phyloP scores from a whole-genome alignment of 2,113 vertebrate genomes.

The Lanius ludovicianus region DNA sequence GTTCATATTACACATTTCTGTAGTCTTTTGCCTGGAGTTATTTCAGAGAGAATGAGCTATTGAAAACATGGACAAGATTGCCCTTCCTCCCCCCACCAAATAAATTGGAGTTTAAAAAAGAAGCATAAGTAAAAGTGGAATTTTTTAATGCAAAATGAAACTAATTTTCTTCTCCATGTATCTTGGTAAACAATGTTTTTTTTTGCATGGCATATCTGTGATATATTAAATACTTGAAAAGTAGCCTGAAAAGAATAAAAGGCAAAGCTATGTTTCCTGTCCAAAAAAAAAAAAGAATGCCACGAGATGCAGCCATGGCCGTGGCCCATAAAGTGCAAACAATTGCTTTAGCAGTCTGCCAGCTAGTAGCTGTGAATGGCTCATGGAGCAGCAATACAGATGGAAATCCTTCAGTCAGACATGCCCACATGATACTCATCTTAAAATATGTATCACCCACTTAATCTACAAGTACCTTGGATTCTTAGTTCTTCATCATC shows the following conservation, averaged over 20 bases:
- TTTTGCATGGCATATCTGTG: neutral
- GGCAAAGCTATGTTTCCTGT: neutral
- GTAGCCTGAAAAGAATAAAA: neutral
- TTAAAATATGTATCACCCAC: neutral
- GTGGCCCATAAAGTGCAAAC: neutral
- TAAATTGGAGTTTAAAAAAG: neutral
- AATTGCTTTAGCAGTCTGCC: neutral
- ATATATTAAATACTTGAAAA: neutral
- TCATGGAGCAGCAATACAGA: neutral
- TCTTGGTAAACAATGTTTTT: neutral
- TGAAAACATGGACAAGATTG: neutral
- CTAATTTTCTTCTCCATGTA: neutral
- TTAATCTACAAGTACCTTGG: neutral
- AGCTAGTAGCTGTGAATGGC: neutral
- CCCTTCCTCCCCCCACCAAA: neutral
- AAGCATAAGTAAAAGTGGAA: neutral
- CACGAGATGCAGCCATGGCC: neutral
- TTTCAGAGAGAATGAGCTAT: slow-evolving; percentile 8
- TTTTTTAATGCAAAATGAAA: neutral
- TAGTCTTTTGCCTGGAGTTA: slow-evolving; percentile 7
- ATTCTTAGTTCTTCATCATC: neutral
- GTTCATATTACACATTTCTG: slow-evolving; percentile 20
- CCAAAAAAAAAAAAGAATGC: neutral
- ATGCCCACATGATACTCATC: neutral
- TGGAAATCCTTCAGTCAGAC: neutral